Conservation (phyloP, 2,888 invertebrate species). For the Campoplex nolae region DNA sequence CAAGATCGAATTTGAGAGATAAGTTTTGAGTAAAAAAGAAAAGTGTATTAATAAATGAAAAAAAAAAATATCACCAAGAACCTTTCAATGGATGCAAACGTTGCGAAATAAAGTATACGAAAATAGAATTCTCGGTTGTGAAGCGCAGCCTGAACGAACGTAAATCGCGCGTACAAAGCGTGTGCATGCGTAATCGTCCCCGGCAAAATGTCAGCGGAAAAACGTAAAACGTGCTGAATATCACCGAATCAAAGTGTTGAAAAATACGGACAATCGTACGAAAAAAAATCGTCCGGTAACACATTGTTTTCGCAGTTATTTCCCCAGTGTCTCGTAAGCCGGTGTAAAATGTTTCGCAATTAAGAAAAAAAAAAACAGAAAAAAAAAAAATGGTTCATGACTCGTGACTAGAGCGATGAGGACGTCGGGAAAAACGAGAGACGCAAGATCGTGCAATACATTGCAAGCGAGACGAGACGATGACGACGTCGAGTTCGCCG, state of each 20-base stretch:
- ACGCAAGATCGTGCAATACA: slow-evolving; percentile 60
- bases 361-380: too few relatives aligned
- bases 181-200: too few relatives aligned
- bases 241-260: too few relatives aligned
- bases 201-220: background rate
- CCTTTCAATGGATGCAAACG: background rate
- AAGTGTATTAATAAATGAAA: background rate
- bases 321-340: background rate
- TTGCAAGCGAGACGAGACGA: slow-evolving; percentile 42
- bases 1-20: background rate
- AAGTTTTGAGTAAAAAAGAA: background rate
- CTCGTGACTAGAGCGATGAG: slow-evolving; percentile 14
- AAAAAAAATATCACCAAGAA: background rate
- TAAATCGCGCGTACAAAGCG: background rate
- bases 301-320: background rate
- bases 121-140: background rate
- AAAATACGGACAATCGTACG: background rate
- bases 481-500: slow-evolving; percentile 27
- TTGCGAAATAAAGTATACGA: background rate
- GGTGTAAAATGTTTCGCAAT: background rate
- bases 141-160: background rate
- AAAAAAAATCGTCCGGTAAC: background rate
- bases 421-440: slow-evolving; percentile 4
- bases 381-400: background rate
- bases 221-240: too few relatives aligned